A percentile compares a stretch with the other conserved stretches of the same genome.
Conservation (phyloP, 92 coral and sea anemone species). For the Siderastrea radians region DNA sequence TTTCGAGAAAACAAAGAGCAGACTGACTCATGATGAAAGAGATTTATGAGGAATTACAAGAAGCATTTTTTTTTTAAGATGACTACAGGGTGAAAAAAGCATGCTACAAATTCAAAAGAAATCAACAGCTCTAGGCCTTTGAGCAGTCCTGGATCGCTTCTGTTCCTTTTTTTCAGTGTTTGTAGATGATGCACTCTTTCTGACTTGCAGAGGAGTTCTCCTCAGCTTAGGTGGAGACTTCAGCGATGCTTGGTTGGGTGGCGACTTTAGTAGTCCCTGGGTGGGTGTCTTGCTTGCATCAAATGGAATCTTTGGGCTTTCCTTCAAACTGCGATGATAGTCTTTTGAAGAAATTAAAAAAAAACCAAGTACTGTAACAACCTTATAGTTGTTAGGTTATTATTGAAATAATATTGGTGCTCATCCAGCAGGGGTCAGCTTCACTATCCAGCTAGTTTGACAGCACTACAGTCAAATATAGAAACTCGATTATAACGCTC, state of each 20-base stretch:
- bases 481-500: too few species aligned
- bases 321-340: constrained; percentile 85
- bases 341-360: constrained; percentile 43
- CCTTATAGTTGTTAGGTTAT: too few species aligned
- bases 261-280: constrained; percentile 80
- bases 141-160: not conserved
- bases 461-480: too few species aligned
- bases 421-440: too few species aligned
- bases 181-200: not conserved
- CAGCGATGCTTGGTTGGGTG: constrained; percentile 71
- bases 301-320: constrained; percentile 91
- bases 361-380: too few species aligned
- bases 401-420: too few species aligned
- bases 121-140: constrained; percentile 28
- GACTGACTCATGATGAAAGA: too few species aligned
- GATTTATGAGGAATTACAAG: too few species aligned
- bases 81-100: too few species aligned
- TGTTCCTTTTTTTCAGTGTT: not conserved
- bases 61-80: too few species aligned
- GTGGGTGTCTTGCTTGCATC: constrained; percentile 88
- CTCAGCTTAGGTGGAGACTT: constrained; percentile 60
- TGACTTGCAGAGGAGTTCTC: constrained; percentile 11
- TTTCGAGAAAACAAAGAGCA: too few species aligned
- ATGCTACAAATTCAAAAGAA: constrained; percentile 17
- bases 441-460: too few species aligned